Percentiles rank a stretch among this genome's conserved stretches.
Evolutionary conservation across 2,113 vertebrate genomes (phyloP).

Genomic region (Siniperca knerii): DNA sequence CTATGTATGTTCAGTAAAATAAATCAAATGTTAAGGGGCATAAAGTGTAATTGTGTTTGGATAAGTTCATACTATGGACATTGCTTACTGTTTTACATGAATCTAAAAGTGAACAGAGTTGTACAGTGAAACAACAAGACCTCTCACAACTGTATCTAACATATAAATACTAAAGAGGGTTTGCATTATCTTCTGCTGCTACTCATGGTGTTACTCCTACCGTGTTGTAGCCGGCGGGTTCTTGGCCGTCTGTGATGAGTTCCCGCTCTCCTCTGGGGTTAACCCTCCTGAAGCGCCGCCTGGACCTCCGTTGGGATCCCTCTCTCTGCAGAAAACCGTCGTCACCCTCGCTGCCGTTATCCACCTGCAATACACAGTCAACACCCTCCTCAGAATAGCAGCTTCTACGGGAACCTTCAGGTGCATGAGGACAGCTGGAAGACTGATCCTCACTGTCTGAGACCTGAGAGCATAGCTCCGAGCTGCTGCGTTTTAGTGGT

Average conservation of each 20-base stretch:
- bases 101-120: not conserved
- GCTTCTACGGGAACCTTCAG: not conserved
- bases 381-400: conserved; percentile 68
- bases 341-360: conserved; percentile 92
- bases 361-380: conserved; percentile 91
- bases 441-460: conserved; percentile 6
- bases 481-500: conserved; percentile 28
- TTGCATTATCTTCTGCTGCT: not conserved
- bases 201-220: conserved; percentile 73
- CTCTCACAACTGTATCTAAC: not conserved
- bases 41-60: not conserved
- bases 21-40: not conserved
- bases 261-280: conserved; percentile 91
- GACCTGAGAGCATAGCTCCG: conserved; percentile 41
- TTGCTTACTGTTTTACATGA: not conserved
- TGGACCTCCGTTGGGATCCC: conserved; percentile 87
- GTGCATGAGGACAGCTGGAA: not conserved
- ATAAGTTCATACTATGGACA: not conserved
- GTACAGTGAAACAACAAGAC: not conserved
- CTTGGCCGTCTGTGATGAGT: conserved; percentile 91
- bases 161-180: not conserved
- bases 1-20: not conserved
- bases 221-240: conserved; percentile 83
- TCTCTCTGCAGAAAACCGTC: conserved; percentile 89
- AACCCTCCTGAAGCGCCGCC: conserved; percentile 90